phyloP scores from a whole-genome alignment of 2,888 invertebrate genomes.

The Dasysyrphus albostriatus region DNA sequence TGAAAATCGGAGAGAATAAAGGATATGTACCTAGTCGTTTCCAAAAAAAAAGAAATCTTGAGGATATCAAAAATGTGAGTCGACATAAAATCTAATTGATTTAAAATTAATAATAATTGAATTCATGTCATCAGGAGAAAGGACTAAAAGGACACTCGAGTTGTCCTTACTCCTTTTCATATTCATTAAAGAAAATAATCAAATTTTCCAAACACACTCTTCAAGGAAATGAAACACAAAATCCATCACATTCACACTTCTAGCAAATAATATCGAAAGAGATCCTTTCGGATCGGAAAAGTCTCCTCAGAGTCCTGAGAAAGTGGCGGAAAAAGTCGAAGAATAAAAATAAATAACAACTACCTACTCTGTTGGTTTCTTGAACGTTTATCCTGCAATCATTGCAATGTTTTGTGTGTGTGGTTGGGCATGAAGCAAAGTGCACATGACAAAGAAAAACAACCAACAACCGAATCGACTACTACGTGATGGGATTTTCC shows the following conservation, averaged over 20 bases:
- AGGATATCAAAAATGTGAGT: background rate
- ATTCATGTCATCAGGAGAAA: background rate
- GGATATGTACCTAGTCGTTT: background rate
- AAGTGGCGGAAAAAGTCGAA: conserved; percentile 20
- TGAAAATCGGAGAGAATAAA: background rate
- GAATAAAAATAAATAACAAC: conserved; percentile 31
- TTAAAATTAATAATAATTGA: conserved; percentile 13
- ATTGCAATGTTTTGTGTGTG: conserved; percentile 67
- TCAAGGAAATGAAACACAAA: conserved; percentile 31
- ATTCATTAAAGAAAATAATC: conserved; percentile 6
- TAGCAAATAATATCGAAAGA: background rate
- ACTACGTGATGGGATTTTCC: conserved; percentile 58
- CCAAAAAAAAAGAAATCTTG: background rate
- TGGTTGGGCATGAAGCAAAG: conserved; percentile 48
- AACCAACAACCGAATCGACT: background rate
- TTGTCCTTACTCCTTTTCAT: background rate
- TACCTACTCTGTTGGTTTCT: conserved; percentile 32
- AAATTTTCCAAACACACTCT: conserved; percentile 37
- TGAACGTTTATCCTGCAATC: conserved; percentile 68
- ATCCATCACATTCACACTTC: conserved; percentile 5
- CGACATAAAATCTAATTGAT: background rate
- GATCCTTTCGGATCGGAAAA: conserved; percentile 4
- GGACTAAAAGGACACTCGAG: background rate
- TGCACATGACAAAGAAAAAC: conserved; percentile 19
- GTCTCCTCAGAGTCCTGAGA: background rate